Percentiles rank a stretch among this genome's conserved stretches.
These are phyloP conservation scores for Cydia amplana DNA, from an alignment of 1,140 invertebrate species.

Conservation along the genomic window DNA sequence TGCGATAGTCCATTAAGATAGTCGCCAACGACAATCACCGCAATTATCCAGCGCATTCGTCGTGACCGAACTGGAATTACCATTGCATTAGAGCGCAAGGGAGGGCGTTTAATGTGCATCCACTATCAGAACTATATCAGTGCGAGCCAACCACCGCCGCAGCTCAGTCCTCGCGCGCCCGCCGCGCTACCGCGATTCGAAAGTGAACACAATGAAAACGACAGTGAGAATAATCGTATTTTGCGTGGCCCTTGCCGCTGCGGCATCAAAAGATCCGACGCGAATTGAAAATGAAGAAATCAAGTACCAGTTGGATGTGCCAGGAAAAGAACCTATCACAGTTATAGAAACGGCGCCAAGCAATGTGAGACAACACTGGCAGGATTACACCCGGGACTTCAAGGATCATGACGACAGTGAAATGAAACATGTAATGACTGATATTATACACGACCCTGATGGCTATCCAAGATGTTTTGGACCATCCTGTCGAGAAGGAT, in stretches of 20 bases:
- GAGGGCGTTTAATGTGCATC: constrained; percentile 69
- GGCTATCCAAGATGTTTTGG: constrained; percentile 70
- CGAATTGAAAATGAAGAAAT: constrained; percentile 58
- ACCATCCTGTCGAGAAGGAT: constrained; percentile 74
- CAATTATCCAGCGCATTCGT: constrained; percentile 74
- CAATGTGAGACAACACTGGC: constrained; percentile 45
- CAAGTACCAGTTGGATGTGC: constrained; percentile 76
- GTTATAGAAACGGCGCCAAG: constrained; percentile 74
- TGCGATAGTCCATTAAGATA: constrained; percentile 75
- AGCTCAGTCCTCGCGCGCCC: constrained; percentile 67
- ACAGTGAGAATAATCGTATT: constrained; percentile 61
- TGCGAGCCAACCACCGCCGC: constrained; percentile 47
- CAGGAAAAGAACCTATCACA: constrained; percentile 78
- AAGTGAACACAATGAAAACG: constrained; percentile 73
- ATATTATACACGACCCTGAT: constrained; percentile 62
- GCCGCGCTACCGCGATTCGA: constrained; percentile 62
- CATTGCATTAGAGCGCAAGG: constrained; percentile 73
- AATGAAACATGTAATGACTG: constrained; percentile 74
- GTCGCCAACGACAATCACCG: constrained; percentile 64
- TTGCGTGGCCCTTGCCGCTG: constrained; percentile 52
- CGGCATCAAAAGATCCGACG: constrained; percentile 49
- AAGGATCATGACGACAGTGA: constrained; percentile 59
- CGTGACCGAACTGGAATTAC: constrained; percentile 72
- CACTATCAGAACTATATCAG: constrained; percentile 77
- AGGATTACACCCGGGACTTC: constrained; percentile 42